These are phyloP conservation scores for Azemiops feae DNA, from an alignment of 2,113 vertebrate species.

Conservation along the genomic window DNA sequence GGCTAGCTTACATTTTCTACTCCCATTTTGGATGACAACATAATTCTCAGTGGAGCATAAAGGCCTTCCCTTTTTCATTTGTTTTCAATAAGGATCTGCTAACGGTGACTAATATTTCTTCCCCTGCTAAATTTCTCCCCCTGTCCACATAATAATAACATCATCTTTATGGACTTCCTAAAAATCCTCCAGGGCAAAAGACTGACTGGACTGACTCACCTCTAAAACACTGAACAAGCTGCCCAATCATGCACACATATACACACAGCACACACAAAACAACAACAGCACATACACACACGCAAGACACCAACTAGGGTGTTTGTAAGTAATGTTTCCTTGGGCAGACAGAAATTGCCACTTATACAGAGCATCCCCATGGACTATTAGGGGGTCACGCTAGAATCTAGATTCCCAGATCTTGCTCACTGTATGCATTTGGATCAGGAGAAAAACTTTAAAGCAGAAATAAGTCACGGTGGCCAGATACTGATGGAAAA, in stretches of 20 bases:
- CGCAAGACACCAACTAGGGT: not conserved
- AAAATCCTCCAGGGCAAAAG: not conserved
- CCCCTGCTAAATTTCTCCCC: not conserved
- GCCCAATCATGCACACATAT: not conserved
- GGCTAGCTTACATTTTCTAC: not conserved
- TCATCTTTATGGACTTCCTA: not conserved
- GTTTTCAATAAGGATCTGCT: not conserved
- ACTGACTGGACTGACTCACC: not conserved
- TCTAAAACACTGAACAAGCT: not conserved
- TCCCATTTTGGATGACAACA: not conserved
- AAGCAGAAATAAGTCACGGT: not conserved
- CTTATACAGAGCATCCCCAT: not conserved
- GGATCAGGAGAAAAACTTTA: not conserved
- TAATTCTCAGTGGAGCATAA: not conserved
- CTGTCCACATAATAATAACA: not conserved
- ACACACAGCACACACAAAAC: too few relatives aligned
- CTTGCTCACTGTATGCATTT: not conserved
- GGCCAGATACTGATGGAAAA: not conserved
- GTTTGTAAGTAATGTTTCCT: not conserved
- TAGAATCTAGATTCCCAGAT: not conserved
- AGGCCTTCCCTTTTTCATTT: not conserved
- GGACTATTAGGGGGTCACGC: not conserved
- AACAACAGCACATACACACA: not conserved
- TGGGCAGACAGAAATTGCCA: conserved; percentile 2
- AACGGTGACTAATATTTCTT: not conserved